Conservation (phyloP, 1,140 invertebrate genomes). For the Atta cephalotes region DNA sequence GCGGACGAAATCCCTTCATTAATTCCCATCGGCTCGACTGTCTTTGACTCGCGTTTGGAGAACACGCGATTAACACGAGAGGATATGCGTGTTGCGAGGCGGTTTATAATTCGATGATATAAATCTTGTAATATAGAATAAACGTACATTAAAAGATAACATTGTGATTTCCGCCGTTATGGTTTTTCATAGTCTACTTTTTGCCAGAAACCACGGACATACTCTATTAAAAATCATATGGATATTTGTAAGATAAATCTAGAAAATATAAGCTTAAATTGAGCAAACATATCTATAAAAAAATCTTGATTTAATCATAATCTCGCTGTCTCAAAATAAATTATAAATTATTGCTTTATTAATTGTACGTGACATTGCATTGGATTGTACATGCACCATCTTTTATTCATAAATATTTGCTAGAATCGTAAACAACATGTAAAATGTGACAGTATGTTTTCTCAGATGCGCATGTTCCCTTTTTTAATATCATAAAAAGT, state of each 20-base stretch:
- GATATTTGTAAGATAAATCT: background rate
- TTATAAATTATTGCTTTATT: background rate
- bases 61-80: slow-evolving; percentile 21
- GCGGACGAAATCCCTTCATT: slow-evolving; percentile 27
- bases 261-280: background rate
- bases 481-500: slow-evolving; percentile 37
- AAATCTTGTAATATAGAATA: slow-evolving; percentile 21
- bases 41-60: slow-evolving; percentile 30
- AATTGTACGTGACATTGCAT: background rate
- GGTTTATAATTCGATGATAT: slow-evolving; percentile 29
- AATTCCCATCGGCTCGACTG: slow-evolving; percentile 21
- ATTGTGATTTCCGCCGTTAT: background rate
- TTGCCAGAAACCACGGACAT: background rate
- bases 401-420: slow-evolving; percentile 37
- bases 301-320: background rate
- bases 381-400: background rate
- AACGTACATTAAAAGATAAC: background rate
- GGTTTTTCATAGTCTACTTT: background rate
- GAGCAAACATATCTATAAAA: background rate
- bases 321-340: background rate
- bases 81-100: background rate
- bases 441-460: slow-evolving; percentile 18
- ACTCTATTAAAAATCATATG: background rate
- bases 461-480: background rate
- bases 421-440: slow-evolving; percentile 16